Conservation (phyloP, 30 jellyfish, hydroid and myxozoan species). For the Hydra vulgaris region DNA sequence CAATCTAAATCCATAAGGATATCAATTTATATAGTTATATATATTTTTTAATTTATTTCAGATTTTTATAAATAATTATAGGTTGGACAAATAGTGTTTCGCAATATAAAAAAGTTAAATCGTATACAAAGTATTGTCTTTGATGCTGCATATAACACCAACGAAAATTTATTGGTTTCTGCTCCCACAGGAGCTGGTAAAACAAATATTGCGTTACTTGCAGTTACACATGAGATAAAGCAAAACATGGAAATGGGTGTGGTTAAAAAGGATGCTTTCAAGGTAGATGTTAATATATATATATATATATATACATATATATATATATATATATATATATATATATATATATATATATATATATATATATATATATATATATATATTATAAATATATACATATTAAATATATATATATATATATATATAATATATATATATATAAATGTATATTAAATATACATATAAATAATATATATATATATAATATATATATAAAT, state of each 20-base stretch:
- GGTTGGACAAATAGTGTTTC: conserved; percentile 77
- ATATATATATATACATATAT: too few species aligned
- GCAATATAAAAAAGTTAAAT: conserved; percentile 67
- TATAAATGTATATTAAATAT: too few species aligned
- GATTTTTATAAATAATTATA: neutral
- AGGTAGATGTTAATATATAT: conserved; percentile 56
- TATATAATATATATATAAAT: too few species aligned
- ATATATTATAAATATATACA: too few species aligned
- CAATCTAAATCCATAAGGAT: too few species aligned
- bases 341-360: neutral
- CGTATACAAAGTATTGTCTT: conserved; percentile 89
- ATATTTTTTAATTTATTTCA: neutral
- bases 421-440: too few species aligned
- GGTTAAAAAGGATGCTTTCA: conserved; percentile 71
- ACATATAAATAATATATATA: too few species aligned
- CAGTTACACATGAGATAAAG: conserved; percentile 68
- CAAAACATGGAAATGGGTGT: conserved; percentile 68
- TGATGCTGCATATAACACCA: conserved; percentile 89
- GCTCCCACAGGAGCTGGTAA: conserved; percentile 99
- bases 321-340: neutral
- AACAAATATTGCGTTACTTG: conserved; percentile 92
- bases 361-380: too few species aligned
- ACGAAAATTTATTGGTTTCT: conserved; percentile 86
- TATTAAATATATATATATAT: too few species aligned
- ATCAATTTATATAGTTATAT: too few species aligned